phyloP scores from a whole-genome alignment of 2,113 vertebrate species.

The Chloropsis hardwickii region DNA sequence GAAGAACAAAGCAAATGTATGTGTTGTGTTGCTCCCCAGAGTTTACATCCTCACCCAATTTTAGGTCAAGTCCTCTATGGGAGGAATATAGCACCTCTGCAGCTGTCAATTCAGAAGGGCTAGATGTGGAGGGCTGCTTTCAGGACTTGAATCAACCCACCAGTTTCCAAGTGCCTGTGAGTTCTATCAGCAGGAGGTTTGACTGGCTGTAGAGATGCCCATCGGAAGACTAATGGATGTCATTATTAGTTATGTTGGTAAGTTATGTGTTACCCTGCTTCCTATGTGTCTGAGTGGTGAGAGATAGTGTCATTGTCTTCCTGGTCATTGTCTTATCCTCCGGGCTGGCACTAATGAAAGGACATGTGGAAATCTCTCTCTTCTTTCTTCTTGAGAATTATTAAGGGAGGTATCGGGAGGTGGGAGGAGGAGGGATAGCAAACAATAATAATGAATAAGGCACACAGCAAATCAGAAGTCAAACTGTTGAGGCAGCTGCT shows the following conservation, averaged over 20 bases:
- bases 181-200: neutral
- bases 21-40: neutral
- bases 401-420: accelerated
- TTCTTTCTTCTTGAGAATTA: neutral
- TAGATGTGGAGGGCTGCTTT: neutral
- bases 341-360: neutral
- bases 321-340: neutral
- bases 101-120: neutral
- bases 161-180: neutral
- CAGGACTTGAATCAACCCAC: neutral
- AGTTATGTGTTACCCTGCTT: neutral
- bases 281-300: neutral
- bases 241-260: neutral
- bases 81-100: neutral
- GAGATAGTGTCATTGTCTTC: neutral
- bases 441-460: neutral
- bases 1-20: neutral
- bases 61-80: neutral
- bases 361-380: neutral
- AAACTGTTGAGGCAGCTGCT: neutral
- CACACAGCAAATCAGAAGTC: neutral
- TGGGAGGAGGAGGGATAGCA: neutral
- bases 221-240: neutral
- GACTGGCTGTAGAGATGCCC: neutral
- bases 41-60: neutral